Base-by-base conservation (phyloP, 2,797 vertebrate species). In the Sylvilagus floridanus region DNA sequence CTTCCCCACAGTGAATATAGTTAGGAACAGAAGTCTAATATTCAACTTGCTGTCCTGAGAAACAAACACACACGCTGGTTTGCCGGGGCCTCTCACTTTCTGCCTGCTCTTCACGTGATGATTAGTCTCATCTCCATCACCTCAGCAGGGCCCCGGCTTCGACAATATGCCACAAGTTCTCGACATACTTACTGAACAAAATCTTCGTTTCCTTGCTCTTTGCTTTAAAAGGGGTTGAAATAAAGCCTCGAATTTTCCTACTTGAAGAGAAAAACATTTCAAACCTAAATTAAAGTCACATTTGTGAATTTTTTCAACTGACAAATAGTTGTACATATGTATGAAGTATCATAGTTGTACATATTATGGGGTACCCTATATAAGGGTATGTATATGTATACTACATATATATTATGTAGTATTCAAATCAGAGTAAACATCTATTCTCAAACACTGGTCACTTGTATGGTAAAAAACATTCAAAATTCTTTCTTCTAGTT, bases 211-310 rank as follows among this genome's bases (percentile, higher is more conserved):
- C 54, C 42, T 12, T 63, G 28, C 1, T 24, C 37, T 96, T 88
- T 68, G 42, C 54, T 71, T 79, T 63, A 90, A 84, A n/a, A 47
- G 32, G 22, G 1, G 32, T 71, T 75, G 37, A 83, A 35, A 69
- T 8, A 86, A 88, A 32, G 35, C 32, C n/a, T 93, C 82, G 16
- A 76, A 30, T 50, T 32, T 66, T n/a, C 73, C 47, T 88, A 62
- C 52, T 68, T n/a, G 30, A 79, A 14, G 28, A 32, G 12, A 73
- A 83, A 89, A 88, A 47, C 4, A 9, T 69, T 84, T 86, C 82
- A 47, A 87, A 95, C 69, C 81, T 26, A 50, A 30, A 65, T 81
- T 65, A 47, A 86, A 60, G 16, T 84, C 57, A 68, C 50, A 77
- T 78, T 47, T 1, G 19, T 17, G 37, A 66, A 54, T 63, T n/a